Evolutionary conservation across 2,888 invertebrate genomes (phyloP).

Genomic region (Desoria tigrina): DNA sequence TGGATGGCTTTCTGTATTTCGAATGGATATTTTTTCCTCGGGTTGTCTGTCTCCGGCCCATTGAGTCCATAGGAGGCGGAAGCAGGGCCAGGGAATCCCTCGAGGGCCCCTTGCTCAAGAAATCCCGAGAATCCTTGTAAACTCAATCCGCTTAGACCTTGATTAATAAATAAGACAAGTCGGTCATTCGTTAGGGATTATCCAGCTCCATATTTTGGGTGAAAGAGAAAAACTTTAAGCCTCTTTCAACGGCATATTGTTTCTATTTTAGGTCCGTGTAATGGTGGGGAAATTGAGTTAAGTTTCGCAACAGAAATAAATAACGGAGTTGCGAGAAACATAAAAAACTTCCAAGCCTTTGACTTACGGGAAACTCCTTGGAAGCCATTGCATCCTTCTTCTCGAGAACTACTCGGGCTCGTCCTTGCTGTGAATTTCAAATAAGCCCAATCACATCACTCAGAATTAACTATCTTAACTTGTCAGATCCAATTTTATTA

Average conservation of each 20-base stretch:
- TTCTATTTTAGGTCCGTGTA: no score
- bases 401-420: conserved; percentile 49
- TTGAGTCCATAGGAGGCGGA: conserved; percentile 51
- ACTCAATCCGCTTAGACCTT: conserved; percentile 49
- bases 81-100: conserved; percentile 53
- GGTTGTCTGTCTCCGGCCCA: conserved; percentile 50
- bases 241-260: no score
- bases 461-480: conserved; percentile 11
- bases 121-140: conserved; percentile 52
- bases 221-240: no score
- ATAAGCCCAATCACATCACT: conserved; percentile 7
- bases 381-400: conserved; percentile 53
- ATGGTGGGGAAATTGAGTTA: no score
- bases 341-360: no score
- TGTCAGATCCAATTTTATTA: conserved; percentile 3
- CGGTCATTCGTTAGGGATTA: no score
- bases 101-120: conserved; percentile 52
- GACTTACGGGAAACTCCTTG: conserved; percentile 51
- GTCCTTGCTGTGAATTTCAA: conserved; percentile 30
- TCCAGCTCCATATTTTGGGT: no score
- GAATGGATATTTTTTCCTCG: conserved; percentile 79
- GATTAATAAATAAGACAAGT: no score
- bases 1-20: conserved; percentile 91
- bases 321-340: no score
- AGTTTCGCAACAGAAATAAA: no score